These are phyloP conservation scores for Peromyscus maniculatus DNA, from an alignment of 2,113 vertebrate species.

Conservation along the genomic window DNA sequence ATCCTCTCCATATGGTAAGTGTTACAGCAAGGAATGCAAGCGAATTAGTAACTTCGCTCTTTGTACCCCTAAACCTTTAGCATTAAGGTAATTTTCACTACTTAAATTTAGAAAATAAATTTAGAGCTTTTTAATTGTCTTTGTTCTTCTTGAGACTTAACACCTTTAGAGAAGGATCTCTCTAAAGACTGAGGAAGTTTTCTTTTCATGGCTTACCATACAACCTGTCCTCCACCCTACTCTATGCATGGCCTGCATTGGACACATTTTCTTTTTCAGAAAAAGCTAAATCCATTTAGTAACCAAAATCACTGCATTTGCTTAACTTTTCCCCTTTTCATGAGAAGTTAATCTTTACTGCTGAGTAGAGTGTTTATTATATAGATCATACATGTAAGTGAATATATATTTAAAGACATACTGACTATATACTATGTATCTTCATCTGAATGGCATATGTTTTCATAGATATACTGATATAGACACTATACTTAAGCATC, in stretches of 20 bases:
- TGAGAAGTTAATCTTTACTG: not conserved
- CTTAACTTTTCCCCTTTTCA: not conserved
- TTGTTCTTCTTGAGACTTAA: not conserved
- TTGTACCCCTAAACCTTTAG: slow-evolving; percentile 53
- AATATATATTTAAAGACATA: not conserved
- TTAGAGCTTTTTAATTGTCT: not conserved
- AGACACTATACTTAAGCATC: not conserved
- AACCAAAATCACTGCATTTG: not conserved
- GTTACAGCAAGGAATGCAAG: slow-evolving; percentile 54
- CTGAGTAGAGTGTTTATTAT: not conserved
- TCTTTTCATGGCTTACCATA: not conserved
- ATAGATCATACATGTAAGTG: not conserved
- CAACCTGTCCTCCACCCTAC: not conserved
- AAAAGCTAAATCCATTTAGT: not conserved
- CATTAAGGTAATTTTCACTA: slow-evolving; percentile 45
- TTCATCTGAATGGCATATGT: not conserved
- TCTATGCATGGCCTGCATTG: not conserved
- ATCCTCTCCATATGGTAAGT: slow-evolving; percentile 56
- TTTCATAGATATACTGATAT: not conserved
- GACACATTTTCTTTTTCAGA: not conserved
- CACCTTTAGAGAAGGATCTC: slow-evolving; percentile 9
- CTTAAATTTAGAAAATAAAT: slow-evolving; percentile 55
- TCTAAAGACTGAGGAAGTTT: not conserved
- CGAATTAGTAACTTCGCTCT: slow-evolving; percentile 63
- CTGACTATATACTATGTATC: not conserved